phyloP scores from a whole-genome alignment of 1,140 invertebrate species.

The Nephila pilipes region DNA sequence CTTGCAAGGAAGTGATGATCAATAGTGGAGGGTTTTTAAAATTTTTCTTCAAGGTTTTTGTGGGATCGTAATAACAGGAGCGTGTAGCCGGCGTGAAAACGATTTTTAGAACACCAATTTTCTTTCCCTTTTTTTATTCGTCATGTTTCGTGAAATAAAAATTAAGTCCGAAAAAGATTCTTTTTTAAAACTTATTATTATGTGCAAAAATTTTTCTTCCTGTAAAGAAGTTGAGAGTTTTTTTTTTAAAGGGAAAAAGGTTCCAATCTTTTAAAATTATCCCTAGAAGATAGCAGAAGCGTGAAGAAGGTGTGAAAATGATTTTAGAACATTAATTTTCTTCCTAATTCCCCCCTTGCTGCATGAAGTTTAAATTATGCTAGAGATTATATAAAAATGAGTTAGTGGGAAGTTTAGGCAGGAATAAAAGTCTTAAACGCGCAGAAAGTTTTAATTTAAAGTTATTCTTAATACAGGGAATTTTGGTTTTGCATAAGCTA shows the following conservation, averaged over 20 bases:
- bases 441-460: too few species aligned
- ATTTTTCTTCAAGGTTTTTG: constrained; percentile 43
- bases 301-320: constrained; percentile 38
- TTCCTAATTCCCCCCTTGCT: not conserved
- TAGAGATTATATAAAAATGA: not conserved
- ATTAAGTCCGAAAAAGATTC: not conserved
- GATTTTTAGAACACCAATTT: constrained; percentile 42
- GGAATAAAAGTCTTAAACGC: too few species aligned
- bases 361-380: not conserved
- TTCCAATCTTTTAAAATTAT: too few species aligned
- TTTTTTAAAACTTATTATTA: not conserved
- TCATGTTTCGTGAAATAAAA: not conserved
- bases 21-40: constrained; percentile 43
- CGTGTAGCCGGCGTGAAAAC: constrained; percentile 53
- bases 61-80: constrained; percentile 58
- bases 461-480: too few species aligned
- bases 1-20: constrained; percentile 57
- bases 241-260: too few species aligned
- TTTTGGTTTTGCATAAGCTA: too few species aligned
- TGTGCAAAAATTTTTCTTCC: not conserved
- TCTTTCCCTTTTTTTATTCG: not conserved
- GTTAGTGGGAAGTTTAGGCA: too few species aligned
- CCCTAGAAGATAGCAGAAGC: constrained; percentile 6
- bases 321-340: constrained; percentile 22
- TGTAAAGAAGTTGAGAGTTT: too few species aligned